These are phyloP conservation scores for Nymphalis urticae DNA, from an alignment of 2,888 invertebrate genomes.

Conservation along the genomic window DNA sequence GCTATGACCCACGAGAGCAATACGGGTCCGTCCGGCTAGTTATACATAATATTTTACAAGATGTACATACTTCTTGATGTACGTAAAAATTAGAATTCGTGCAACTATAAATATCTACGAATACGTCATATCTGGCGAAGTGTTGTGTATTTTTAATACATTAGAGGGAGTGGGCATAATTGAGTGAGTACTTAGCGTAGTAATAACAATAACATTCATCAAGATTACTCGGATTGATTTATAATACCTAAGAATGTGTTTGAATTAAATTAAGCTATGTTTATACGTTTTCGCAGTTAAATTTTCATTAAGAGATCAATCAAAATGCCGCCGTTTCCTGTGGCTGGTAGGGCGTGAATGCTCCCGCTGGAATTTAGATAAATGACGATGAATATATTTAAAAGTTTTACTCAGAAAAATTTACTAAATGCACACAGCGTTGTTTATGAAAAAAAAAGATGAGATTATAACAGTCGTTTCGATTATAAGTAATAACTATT, in stretches of 20 bases:
- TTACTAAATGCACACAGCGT: too few species aligned
- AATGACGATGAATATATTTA: too few species aligned
- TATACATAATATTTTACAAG: too few species aligned
- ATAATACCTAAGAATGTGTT: neutral
- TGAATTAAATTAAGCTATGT: neutral
- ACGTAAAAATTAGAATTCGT: neutral
- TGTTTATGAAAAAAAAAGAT: too few species aligned
- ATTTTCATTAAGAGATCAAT: neutral
- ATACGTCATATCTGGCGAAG: neutral
- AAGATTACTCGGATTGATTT: neutral
- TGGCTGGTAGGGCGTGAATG: neutral
- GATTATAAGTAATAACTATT: too few species aligned
- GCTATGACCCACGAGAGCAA: too few species aligned
- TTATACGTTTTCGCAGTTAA: neutral
- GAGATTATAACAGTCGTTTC: too few species aligned
- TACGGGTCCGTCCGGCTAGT: too few species aligned
- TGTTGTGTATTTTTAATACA: neutral
- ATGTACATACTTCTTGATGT: too few species aligned
- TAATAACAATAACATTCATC: conserved; percentile 4
- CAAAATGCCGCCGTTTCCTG: neutral
- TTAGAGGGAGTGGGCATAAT: neutral
- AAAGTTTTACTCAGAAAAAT: too few species aligned
- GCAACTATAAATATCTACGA: neutral
- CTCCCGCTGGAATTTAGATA: too few species aligned
- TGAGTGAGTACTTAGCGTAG: conserved; percentile 1